Base-by-base conservation (phyloP, 2,888 invertebrate genomes). In the Melinaea marsaeus region DNA sequence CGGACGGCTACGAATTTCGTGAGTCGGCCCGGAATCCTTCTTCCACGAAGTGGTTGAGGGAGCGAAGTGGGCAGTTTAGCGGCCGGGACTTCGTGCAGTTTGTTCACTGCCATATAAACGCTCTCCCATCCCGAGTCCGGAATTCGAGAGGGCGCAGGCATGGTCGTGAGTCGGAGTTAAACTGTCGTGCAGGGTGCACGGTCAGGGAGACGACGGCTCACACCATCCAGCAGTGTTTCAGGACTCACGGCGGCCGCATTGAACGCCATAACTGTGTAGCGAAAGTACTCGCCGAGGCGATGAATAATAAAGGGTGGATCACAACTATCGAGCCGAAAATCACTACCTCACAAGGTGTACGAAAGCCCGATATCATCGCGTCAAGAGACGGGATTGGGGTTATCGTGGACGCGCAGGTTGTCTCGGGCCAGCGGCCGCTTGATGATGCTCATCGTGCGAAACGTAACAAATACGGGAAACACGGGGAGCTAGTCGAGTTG, bases 231-330 rank as follows among this genome's bases (percentile, higher is more conserved):
- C 55, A 58, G 33, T 48, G 22, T 37, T 58, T 58, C 55, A 60
- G 70, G 34, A 83, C 81, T 2, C 81, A 83, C 66, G 79, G 78
- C 45, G 80, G 75, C 4, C 67, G 79, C 2, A 70, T 83, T 0
- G 34, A 69, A 51, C 69, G 81, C 7, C 82, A 84, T 48, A 69
- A 81, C 35, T 77, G 71, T 0, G 68, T 79, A 2, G 69, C 67
- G 42, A 65, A 69, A 7, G 60, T 62, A 0, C 34, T 80, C 1
- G 71, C 72, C 0, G 58, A 65, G 0, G 72, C 68, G 11, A 66
- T 82, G 58, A 11, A 58, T 0, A 62, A 67, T 5, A 65, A 66
- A 9, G 77, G 77, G 2, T 80, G 78, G 11, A 80, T 79, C 0
- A 45, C 62, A 22, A 22, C 22, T 1, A 22, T 22, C 22, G 22